phyloP scores from a whole-genome alignment of 2,113 vertebrate genomes.

The Etia nguti region DNA sequence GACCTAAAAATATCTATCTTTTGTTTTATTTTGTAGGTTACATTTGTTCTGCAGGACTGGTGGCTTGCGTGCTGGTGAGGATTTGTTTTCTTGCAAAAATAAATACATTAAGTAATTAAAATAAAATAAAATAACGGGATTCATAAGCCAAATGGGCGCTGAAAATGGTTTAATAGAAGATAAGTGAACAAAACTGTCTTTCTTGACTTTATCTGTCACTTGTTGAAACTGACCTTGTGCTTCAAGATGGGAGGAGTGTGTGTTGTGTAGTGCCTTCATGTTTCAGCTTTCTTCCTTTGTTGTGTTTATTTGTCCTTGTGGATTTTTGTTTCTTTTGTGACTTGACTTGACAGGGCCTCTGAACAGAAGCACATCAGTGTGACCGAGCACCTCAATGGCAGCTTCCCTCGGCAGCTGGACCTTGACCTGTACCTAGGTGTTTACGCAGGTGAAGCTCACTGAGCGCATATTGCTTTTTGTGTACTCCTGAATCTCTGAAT shows the following conservation, averaged over 20 bases:
- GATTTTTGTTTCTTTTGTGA: constrained; percentile 55
- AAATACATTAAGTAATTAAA: background rate
- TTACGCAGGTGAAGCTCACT: constrained; percentile 84
- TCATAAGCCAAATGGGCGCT: background rate
- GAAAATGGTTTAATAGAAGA: constrained; percentile 36
- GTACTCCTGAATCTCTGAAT: constrained; percentile 45
- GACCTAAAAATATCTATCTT: background rate
- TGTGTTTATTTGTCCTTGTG: constrained; percentile 61
- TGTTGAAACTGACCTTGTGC: constrained; percentile 55
- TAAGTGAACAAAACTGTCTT: constrained; percentile 7
- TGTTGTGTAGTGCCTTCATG: constrained; percentile 18
- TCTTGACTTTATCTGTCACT: constrained; percentile 29
- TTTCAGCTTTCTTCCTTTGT: constrained; percentile 31
- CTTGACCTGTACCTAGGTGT: constrained; percentile 85
- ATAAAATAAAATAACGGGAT: background rate
- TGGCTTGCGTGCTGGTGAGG: constrained; percentile 94
- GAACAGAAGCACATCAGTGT: constrained; percentile 69
- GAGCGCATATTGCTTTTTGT: constrained; percentile 54
- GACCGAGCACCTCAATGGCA: constrained; percentile 55
- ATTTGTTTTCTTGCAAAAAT: background rate
- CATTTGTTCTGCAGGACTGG: constrained; percentile 90
- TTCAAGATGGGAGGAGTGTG: constrained; percentile 3
- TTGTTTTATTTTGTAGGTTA: constrained; percentile 63
- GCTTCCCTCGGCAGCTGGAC: constrained; percentile 69
- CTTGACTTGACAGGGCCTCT: constrained; percentile 62